phyloP scores from a whole-genome alignment of 2,797 vertebrate genomes.

The Sebastes glaucus region DNA sequence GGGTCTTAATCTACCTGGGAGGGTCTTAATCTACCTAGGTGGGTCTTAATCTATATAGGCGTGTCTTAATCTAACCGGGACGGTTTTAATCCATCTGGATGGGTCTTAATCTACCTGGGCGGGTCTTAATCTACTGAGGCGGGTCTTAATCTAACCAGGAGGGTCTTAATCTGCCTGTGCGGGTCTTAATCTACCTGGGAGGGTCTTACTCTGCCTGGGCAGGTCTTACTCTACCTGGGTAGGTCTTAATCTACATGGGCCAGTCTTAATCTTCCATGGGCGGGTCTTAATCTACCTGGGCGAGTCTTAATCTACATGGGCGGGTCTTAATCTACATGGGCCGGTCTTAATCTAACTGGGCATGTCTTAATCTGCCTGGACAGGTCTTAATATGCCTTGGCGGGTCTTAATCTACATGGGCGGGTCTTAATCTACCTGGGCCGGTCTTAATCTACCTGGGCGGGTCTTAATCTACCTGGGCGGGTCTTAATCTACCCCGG shows the following conservation, averaged over 20 bases:
- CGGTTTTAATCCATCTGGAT: accelerated
- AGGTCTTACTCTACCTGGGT: too few relatives aligned
- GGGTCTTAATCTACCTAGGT: accelerated
- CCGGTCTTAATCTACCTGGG: accelerated
- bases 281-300: accelerated
- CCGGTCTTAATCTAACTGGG: accelerated
- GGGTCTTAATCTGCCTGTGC: too few relatives aligned
- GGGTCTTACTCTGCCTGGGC: accelerated
- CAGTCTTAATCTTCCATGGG: accelerated
- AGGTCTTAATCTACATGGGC: accelerated
- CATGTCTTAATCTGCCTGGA: accelerated
- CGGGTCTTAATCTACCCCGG: too few relatives aligned
- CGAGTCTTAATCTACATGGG: accelerated
- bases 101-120: too few relatives aligned
- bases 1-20: too few relatives aligned
- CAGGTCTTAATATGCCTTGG: accelerated
- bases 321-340: accelerated
- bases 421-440: accelerated
- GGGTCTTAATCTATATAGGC: too few relatives aligned
- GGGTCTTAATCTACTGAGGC: accelerated
- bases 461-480: too few relatives aligned
- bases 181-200: too few relatives aligned
- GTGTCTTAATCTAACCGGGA: too few relatives aligned
- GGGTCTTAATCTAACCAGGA: accelerated
- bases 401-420: accelerated